These are phyloP conservation scores for Cyprinella venusta DNA, from an alignment of 2,797 vertebrate species.

Conservation along the genomic window DNA sequence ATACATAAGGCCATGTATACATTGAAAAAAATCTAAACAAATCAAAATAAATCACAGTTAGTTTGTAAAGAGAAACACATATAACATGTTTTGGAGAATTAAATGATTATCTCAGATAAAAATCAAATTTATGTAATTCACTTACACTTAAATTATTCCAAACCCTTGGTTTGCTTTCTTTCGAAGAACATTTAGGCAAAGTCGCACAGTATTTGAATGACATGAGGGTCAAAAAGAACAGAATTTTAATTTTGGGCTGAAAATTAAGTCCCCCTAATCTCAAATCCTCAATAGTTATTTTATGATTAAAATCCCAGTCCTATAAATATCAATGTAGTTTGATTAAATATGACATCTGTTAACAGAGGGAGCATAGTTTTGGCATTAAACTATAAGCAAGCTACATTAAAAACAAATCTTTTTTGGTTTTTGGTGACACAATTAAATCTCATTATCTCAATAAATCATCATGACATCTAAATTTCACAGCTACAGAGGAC, in stretches of 20 bases:
- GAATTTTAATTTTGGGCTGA: neutral
- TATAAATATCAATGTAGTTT: neutral
- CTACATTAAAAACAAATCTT: slow-evolving; percentile 47
- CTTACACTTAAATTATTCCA: neutral
- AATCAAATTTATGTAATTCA: neutral
- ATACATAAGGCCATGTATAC: slow-evolving; percentile 66
- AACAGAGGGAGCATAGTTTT: neutral
- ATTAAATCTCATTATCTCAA: slow-evolving; percentile 2
- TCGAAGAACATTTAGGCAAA: neutral
- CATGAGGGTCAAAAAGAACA: neutral
- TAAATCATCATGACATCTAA: slow-evolving; percentile 29
- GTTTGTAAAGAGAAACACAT: slow-evolving; percentile 60
- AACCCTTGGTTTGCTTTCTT: neutral
- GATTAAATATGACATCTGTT: slow-evolving; percentile 9
- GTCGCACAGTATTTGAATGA: neutral
- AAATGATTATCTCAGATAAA: slow-evolving; percentile 23
- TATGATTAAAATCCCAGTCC: neutral
- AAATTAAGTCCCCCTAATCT: neutral
- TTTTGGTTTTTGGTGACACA: neutral
- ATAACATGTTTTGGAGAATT: slow-evolving; percentile 63
- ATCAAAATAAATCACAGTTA: slow-evolving; percentile 73
- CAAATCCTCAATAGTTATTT: neutral
- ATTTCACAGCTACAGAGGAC: slow-evolving; percentile 18
- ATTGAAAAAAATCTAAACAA: slow-evolving; percentile 66
- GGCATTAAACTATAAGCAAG: slow-evolving; percentile 61